Evolutionary conservation across 2,113 vertebrate genomes (phyloP), one percentile per base, ranked within the genome.

Genomic region (Chascanopsetta lugubris): DNA sequence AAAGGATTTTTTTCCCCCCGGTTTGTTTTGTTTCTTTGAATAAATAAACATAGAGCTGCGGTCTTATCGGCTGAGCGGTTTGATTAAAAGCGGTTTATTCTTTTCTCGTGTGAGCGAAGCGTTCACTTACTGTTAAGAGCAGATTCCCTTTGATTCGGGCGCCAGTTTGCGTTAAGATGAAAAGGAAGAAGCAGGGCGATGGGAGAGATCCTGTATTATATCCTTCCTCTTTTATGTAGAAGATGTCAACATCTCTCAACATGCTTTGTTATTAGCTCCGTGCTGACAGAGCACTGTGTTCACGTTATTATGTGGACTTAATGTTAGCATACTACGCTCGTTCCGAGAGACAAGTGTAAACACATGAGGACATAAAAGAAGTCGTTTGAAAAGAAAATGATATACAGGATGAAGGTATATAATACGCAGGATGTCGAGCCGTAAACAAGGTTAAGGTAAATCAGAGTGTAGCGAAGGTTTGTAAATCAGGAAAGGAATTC

Each of bases 131-230:
- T 75, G 72, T 61, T 70, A 38, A 67, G 21, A 60, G 54, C 62
- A 27, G 22, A 62, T 55, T 62, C 69, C 29, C 3, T 21, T 8
- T 56, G 17, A 64, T 26, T 76, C 27, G 77, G 62, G 66, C 56
- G 49, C 24, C 48, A 75, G 79, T 76, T 64, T 75, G 47, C 50
- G 72, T 69, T 77, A 63, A 62, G 69, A 64, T 77, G 30, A 87
- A 83, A 43, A 5, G n/a, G 80, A 43, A 17, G 21, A 45, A 49
- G 6, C 1, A 0, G 2, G 8, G 1, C 38, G 60, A 25, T 45
- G 25, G 7, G 15, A 46, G 20, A 25, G 8, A 70, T 49, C 18
- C 26, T 29, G 24, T 50, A 57, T 81, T 57, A 74, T 71, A 59
- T 61, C 20, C 21, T 67, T 49, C 21, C 13, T 69, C 46, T 66